A percentile compares a stretch with the other conserved stretches of the same genome.
Conservation (phyloP, 2,797 vertebrate species). For the Tarsius wallacei region DNA sequence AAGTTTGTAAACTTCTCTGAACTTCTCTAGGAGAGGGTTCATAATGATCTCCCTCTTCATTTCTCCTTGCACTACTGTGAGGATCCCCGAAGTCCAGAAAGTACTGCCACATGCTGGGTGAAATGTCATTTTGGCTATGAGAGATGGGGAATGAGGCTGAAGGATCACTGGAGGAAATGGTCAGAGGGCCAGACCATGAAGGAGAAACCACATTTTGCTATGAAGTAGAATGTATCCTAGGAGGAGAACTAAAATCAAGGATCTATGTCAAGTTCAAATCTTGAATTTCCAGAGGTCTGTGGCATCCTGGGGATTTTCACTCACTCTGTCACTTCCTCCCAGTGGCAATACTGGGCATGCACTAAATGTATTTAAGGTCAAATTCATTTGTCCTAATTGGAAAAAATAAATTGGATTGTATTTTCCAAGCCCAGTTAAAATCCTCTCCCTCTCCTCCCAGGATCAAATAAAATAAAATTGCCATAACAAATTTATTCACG, state of each 20-base stretch:
- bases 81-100: neutral
- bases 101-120: accelerated
- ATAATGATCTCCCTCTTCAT: neutral
- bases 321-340: neutral
- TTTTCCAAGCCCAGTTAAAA: slow-evolving; percentile 14
- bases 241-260: neutral
- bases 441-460: no score
- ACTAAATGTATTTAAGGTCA: neutral
- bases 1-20: neutral
- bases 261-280: neutral
- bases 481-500: neutral
- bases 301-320: neutral
- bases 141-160: neutral
- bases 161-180: neutral
- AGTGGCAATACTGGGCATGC: neutral
- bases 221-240: neutral
- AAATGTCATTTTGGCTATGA: neutral
- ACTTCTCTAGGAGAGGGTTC: neutral
- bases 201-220: neutral
- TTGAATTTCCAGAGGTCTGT: neutral
- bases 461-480: neutral
- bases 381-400: neutral
- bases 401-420: neutral
- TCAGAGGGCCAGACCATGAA: neutral
- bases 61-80: neutral